Percentiles rank a stretch among this genome's conserved stretches.
These are phyloP conservation scores for Drosophila nigricruria DNA, from an alignment of 2,888 invertebrate species.

Conservation along the genomic window DNA sequence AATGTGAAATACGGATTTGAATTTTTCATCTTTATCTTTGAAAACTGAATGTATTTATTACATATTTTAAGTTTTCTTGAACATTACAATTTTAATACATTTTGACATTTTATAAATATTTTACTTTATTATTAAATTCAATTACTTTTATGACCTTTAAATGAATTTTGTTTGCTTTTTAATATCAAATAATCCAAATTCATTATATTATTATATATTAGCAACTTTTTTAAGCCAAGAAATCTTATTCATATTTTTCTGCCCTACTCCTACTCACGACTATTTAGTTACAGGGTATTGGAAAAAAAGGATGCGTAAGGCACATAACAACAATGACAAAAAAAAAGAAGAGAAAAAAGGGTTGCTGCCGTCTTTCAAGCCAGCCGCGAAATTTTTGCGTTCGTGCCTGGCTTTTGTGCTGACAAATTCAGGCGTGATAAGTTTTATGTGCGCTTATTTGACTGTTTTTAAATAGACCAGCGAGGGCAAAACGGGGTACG, in stretches of 20 bases:
- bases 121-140: neutral
- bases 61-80: neutral
- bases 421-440: constrained; percentile 84
- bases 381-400: constrained; percentile 40
- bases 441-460: constrained; percentile 81
- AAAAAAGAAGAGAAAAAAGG: constrained; percentile 41
- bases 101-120: neutral
- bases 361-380: constrained; percentile 51
- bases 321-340: constrained; percentile 15
- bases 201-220: too few species aligned
- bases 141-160: too few species aligned
- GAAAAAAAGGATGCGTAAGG: constrained; percentile 30
- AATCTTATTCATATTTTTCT: neutral
- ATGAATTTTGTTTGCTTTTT: too few species aligned
- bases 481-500: constrained; percentile 28
- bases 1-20: too few species aligned
- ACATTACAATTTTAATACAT: neutral
- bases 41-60: too few species aligned
- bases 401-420: constrained; percentile 74
- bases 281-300: constrained; percentile 35
- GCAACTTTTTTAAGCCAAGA: neutral
- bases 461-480: constrained; percentile 80
- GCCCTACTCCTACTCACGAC: neutral
- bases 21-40: too few species aligned
- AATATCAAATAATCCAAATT: too few species aligned